Evolutionary conservation across 2,797 vertebrate species (phyloP).

Genomic region (Urocyon cinereoargenteus): DNA sequence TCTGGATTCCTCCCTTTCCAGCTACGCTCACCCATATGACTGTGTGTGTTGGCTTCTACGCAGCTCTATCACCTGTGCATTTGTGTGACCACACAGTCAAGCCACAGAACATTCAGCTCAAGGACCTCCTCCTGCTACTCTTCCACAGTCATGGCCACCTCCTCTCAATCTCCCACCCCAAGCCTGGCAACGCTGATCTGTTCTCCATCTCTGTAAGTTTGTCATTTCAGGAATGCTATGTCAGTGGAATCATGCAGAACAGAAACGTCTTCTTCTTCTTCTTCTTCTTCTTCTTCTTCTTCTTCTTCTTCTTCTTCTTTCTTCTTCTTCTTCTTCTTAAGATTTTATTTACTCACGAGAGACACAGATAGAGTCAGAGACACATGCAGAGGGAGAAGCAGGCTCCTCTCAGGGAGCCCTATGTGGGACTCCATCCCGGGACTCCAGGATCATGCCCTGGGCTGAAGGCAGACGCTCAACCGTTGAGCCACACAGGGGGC

Average conservation of each 20-base stretch:
- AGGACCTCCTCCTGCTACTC: no score
- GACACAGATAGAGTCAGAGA: no score
- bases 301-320: no score
- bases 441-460: no score
- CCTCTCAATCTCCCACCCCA: not conserved
- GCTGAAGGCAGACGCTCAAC: no score
- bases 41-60: not conserved
- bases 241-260: fast-evolving
- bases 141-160: fast-evolving
- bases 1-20: not conserved
- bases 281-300: not conserved
- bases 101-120: not conserved
- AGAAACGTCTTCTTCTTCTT: no score
- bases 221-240: not conserved
- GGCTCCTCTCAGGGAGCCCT: no score
- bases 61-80: not conserved
- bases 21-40: not conserved
- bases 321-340: no score
- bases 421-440: no score
- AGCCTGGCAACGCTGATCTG: not conserved
- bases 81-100: not conserved
- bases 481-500: no score
- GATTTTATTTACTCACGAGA: no score
- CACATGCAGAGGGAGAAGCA: no score
- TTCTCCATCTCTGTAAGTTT: not conserved